Percentiles rank a stretch among this genome's conserved stretches.
phyloP scores from a whole-genome alignment of 2,888 invertebrate species.

The Pardosa pseudoannulata region DNA sequence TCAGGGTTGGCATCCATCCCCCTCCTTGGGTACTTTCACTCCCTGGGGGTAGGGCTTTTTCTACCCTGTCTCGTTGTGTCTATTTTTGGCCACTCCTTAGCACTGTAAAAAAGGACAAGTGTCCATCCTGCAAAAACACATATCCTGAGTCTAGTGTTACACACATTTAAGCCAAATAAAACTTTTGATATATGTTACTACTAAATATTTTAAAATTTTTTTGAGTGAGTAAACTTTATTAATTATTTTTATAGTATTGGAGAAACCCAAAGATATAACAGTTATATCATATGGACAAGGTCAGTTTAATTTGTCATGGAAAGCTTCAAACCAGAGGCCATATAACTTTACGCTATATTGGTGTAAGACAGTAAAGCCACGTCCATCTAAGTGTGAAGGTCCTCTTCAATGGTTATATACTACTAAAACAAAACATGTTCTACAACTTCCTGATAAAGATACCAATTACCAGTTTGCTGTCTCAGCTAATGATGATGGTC shows the following conservation, averaged over 20 bases:
- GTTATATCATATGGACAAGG: slow-evolving; percentile 61
- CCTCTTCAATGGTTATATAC: slow-evolving; percentile 38
- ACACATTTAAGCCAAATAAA: too few relatives aligned
- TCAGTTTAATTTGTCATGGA: slow-evolving; percentile 58
- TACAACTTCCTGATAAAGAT: slow-evolving; percentile 18
- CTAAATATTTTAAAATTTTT: too few relatives aligned
- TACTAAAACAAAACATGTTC: not conserved
- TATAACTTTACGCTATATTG: slow-evolving; percentile 52
- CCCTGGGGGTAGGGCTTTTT: too few relatives aligned
- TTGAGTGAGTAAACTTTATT: too few relatives aligned
- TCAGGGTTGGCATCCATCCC: too few relatives aligned
- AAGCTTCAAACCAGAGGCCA: slow-evolving; percentile 5
- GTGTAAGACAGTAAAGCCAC: slow-evolving; percentile 49
- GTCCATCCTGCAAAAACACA: too few relatives aligned
- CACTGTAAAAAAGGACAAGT: too few relatives aligned
- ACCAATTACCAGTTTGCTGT: slow-evolving; percentile 72
- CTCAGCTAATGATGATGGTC: slow-evolving; percentile 22
- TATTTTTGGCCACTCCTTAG: too few relatives aligned
- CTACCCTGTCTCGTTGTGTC: too few relatives aligned
- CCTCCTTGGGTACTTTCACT: too few relatives aligned
- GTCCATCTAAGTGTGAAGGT: slow-evolving; percentile 54
- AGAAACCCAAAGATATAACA: slow-evolving; percentile 45
- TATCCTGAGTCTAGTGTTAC: too few relatives aligned
- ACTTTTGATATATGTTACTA: too few relatives aligned
- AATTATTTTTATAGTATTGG: slow-evolving; percentile 49